A percentile compares a stretch with the other conserved stretches of the same genome.
phyloP scores from a whole-genome alignment of 2,888 invertebrate genomes.

The Ennomos fuscantarius region DNA sequence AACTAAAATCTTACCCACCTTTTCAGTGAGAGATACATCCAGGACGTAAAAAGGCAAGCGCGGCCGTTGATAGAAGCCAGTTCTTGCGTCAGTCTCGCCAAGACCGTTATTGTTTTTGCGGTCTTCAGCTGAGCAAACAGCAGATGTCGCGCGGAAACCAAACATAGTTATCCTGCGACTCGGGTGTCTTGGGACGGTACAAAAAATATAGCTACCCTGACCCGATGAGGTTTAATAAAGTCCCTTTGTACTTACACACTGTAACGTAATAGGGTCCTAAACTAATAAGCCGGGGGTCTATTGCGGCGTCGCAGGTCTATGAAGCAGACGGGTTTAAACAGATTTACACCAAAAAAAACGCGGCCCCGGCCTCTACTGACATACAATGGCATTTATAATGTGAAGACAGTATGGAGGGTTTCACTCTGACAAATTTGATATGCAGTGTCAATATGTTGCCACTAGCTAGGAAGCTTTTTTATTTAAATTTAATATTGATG shows the following conservation, averaged over 20 bases:
- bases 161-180: conserved; percentile 67
- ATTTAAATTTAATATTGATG: too few species aligned
- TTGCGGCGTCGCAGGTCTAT: conserved; percentile 58
- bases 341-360: conserved; percentile 72
- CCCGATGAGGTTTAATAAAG: conserved; percentile 67
- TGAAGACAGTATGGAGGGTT: conserved; percentile 10
- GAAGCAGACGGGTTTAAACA: conserved; percentile 66
- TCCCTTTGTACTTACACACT: conserved; percentile 69
- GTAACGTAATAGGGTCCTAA: conserved; percentile 77
- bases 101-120: conserved; percentile 62
- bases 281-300: conserved; percentile 72
- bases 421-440: too few species aligned
- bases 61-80: conserved; percentile 64
- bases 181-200: conserved; percentile 47
- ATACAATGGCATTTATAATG: conserved; percentile 7
- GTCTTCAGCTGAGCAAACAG: conserved; percentile 70
- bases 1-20: background rate
- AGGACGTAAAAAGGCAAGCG: conserved; percentile 22
- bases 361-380: conserved; percentile 33
- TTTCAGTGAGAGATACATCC: background rate
- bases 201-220: conserved; percentile 56
- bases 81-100: conserved; percentile 56
- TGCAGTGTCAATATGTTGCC: too few species aligned
- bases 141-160: conserved; percentile 60
- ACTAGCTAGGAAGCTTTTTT: too few species aligned